Base-by-base conservation (phyloP, 2,888 invertebrate species). In the Phlogophora meticulosa region DNA sequence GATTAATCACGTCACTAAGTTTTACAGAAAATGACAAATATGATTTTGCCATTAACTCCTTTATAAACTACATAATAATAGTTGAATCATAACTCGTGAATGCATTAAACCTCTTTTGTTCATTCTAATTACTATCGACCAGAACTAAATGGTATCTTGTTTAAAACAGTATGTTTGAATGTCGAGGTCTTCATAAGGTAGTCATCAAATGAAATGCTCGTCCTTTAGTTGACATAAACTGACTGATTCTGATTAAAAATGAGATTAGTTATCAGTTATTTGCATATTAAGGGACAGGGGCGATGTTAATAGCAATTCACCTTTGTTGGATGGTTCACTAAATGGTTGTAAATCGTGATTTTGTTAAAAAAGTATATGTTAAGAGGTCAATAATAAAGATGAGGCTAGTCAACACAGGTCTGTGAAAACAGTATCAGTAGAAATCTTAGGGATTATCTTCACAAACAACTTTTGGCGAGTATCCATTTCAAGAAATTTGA, bases 181-280 rank as follows among this genome's bases (percentile, higher is more conserved):
- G 13, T 1, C 13, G 15, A 69, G 83, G 13, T 82, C 81, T 67
- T 48, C 22, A 55, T 56, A 76, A 78, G 60, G 36, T 77, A 72
- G 86, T 70, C 77, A 70, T 83, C 78, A 81, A 81, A 81, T 72
- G 68, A 71, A 85, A 78, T 78, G 75, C 72, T 83, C 79, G 71
- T 84, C 69, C 67, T 73, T 79, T 76, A 74, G 78, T 82, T 87
- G 87, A 87, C 86, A 83, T 86, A 83, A 85, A 84, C 83, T 82
- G 86, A 85, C 85, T 85, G 86, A 78, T 84, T 86, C 67, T 87
- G 85, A 87, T 87, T 87, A 85, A 81, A 86, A 80, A 70, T 72
- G 80, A 81, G 83, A 87, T 87, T 87, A 86, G 82, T 80, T 87
- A 83, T 42, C 63, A 67, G 62, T 76, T 81, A 87, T 87, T 87